Evolutionary conservation across 2,113 vertebrate genomes (phyloP).

Genomic region (Misgurnus anguillicaudatus): DNA sequence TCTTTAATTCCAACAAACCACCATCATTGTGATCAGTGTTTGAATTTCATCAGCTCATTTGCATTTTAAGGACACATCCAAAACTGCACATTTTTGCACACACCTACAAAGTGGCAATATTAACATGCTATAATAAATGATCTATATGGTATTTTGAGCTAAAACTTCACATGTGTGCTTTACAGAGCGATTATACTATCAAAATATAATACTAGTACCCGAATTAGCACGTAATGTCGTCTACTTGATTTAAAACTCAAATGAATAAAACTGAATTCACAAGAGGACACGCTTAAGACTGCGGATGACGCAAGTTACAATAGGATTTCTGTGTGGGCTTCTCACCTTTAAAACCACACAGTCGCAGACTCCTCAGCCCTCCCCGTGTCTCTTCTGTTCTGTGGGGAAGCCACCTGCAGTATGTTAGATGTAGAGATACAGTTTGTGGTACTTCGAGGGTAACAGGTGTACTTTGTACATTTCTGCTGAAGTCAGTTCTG

Average conservation of each 20-base stretch:
- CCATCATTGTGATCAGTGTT: no score
- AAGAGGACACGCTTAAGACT: neutral
- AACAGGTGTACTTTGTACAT: slow-evolving; percentile 65
- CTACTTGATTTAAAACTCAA: neutral
- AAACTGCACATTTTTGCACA: no score
- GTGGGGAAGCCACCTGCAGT: slow-evolving; percentile 67
- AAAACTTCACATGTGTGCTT: no score
- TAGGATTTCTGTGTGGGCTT: slow-evolving; percentile 39
- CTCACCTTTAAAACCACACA: slow-evolving; percentile 42
- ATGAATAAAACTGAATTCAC: neutral
- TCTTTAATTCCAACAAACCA: no score
- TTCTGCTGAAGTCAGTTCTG: slow-evolving; percentile 29
- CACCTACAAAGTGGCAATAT: no score
- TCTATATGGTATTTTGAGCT: no score
- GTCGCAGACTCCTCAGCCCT: slow-evolving; percentile 31
- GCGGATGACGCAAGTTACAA: slow-evolving; percentile 2
- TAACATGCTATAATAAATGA: no score
- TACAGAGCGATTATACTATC: no score
- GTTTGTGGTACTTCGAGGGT: slow-evolving; percentile 52
- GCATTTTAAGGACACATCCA: no score
- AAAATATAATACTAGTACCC: no score
- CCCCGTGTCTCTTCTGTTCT: slow-evolving; percentile 27
- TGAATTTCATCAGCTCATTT: no score
- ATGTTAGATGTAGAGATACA: slow-evolving; percentile 52
- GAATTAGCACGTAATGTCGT: neutral